phyloP scores from a whole-genome alignment of 2,888 invertebrate genomes.

The Drosophila cognata region DNA sequence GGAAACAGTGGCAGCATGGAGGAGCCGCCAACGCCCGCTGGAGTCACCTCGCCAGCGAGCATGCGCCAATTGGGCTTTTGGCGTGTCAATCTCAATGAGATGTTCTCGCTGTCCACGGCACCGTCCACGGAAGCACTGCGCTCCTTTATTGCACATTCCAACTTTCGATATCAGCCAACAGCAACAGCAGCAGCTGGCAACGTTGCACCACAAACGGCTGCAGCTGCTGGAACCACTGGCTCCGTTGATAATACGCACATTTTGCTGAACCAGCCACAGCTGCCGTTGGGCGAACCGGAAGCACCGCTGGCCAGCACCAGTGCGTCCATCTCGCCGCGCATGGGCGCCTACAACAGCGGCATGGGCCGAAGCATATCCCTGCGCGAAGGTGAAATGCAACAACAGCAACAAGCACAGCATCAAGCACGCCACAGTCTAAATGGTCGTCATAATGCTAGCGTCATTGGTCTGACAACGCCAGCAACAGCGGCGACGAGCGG shows the following conservation, averaged over 20 bases:
- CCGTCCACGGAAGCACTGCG: slow-evolving; percentile 80
- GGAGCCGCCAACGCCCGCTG: slow-evolving; percentile 24
- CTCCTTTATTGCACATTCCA: slow-evolving; percentile 77
- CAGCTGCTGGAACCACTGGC: background rate
- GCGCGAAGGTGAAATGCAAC: slow-evolving; percentile 65
- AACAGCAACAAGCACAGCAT: slow-evolving; percentile 10
- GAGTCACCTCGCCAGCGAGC: slow-evolving; percentile 29
- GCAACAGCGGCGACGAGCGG: slow-evolving; percentile 1
- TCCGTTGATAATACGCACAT: slow-evolving; percentile 57
- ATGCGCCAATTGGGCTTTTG: slow-evolving; percentile 69
- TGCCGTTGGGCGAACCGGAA: slow-evolving; percentile 15
- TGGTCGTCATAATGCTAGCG: slow-evolving; percentile 54
- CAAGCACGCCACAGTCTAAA: slow-evolving; percentile 37
- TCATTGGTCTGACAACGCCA: slow-evolving; percentile 51
- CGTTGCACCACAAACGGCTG: slow-evolving; percentile 15
- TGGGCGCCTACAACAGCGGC: slow-evolving; percentile 22
- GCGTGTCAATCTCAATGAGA: slow-evolving; percentile 82
- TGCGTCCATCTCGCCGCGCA: slow-evolving; percentile 25
- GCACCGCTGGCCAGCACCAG: slow-evolving; percentile 21
- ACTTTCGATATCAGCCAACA: slow-evolving; percentile 73
- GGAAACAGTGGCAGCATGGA: slow-evolving; percentile 46
- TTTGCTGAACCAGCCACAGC: slow-evolving; percentile 38
- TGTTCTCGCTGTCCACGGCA: slow-evolving; percentile 79
- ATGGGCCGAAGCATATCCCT: slow-evolving; percentile 69
- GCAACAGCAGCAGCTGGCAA: slow-evolving; percentile 38